Conservation (phyloP, 2,113 vertebrate genomes). For the Anarrhichthys ocellatus region DNA sequence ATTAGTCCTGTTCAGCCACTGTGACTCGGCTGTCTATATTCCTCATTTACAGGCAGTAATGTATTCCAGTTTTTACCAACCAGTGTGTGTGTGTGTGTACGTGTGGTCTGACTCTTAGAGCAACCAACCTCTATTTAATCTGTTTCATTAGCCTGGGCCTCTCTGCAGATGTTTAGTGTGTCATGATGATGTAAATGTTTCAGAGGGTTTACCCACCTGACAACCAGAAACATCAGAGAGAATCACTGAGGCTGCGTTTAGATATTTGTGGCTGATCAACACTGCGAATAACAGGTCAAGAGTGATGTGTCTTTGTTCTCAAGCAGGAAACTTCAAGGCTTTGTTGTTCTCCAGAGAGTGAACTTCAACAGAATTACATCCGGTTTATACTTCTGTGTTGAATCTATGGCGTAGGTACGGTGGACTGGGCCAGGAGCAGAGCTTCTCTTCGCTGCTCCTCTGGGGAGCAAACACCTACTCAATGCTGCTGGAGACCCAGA, state of each 20-base stretch:
- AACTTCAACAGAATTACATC: background rate
- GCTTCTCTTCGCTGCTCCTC: no score
- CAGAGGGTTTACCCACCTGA: background rate
- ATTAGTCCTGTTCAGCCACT: background rate
- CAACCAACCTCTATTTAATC: background rate
- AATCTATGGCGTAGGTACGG: background rate
- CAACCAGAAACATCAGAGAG: background rate
- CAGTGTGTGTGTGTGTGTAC: background rate
- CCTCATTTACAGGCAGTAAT: background rate
- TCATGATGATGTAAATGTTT: background rate
- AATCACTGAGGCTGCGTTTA: background rate
- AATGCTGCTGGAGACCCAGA: background rate
- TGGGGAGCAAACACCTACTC: no score
- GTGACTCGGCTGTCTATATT: background rate
- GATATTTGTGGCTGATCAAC: constrained; percentile 23
- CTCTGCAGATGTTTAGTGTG: background rate
- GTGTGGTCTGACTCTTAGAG: background rate
- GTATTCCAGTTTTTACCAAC: background rate
- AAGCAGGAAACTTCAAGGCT: background rate
- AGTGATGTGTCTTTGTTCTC: background rate
- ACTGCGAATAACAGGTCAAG: background rate
- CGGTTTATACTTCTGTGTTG: background rate
- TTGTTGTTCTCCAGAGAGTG: background rate
- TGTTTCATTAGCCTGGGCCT: constrained; percentile 11
- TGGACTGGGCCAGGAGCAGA: background rate